Conservation (phyloP, 1,140 invertebrate genomes). For the Ladona fulva region DNA sequence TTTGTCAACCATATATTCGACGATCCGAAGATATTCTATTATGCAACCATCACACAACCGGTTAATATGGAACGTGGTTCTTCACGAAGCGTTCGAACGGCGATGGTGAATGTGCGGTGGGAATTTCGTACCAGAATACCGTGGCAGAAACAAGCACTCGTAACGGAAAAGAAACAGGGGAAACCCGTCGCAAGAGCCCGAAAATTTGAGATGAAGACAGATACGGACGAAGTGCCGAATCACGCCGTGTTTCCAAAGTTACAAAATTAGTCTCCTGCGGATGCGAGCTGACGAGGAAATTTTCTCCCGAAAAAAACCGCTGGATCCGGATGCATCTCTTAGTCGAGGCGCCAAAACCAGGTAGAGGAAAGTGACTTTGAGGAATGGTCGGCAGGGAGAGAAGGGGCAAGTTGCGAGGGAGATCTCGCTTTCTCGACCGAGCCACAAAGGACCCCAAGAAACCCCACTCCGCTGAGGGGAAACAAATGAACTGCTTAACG, state of each 20-base stretch:
- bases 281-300: not conserved
- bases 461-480: no score
- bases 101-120: no score
- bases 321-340: not conserved
- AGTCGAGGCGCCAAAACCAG: not conserved
- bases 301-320: not conserved
- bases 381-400: not conserved
- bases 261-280: not conserved
- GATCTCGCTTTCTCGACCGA: not conserved
- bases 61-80: no score
- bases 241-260: not conserved
- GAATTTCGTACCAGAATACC: no score
- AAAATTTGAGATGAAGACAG: not conserved
- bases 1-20: no score
- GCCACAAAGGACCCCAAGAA: not conserved
- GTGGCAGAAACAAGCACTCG: no score
- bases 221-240: not conserved
- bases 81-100: no score
- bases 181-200: not conserved
- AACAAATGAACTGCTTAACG: constrained; percentile 4
- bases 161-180: not conserved
- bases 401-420: not conserved
- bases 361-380: not conserved
- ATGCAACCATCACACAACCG: no score
- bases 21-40: no score